Percentiles rank a stretch among this genome's conserved stretches.
These are phyloP conservation scores for Strigamia transsilvanica DNA, from an alignment of 2,888 invertebrate genomes.

Conservation along the genomic window DNA sequence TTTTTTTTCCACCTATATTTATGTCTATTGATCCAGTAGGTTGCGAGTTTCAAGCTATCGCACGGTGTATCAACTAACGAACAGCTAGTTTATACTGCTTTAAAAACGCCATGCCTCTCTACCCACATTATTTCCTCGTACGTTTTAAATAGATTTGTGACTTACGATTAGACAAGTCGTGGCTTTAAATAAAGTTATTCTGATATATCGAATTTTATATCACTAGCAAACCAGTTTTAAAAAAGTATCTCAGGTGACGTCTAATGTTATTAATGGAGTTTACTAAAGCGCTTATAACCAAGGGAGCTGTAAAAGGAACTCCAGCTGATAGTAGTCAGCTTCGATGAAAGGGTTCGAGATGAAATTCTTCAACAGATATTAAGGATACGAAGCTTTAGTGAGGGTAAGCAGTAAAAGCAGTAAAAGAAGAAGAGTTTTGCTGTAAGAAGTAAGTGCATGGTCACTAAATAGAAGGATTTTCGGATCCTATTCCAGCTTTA, in stretches of 20 bases:
- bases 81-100: neutral
- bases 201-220: neutral
- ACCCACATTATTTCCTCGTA: neutral
- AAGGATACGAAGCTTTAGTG: constrained; percentile 3
- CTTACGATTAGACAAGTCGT: neutral
- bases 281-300: constrained; percentile 11
- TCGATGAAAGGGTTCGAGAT: constrained; percentile 20
- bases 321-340: neutral
- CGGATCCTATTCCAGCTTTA: neutral
- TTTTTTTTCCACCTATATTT: constrained; percentile 21
- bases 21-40: constrained; percentile 18
- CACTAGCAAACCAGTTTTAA: neutral
- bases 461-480: neutral
- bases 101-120: neutral
- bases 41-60: neutral
- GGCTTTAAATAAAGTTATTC: neutral
- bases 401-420: neutral
- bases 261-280: neutral
- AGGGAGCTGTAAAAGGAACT: constrained; percentile 12
- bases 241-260: neutral
- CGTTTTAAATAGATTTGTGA: neutral
- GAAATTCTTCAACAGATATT: constrained; percentile 21
- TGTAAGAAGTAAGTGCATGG: constrained; percentile 11
- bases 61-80: neutral
- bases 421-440: neutral